These are phyloP conservation scores for Valencia hispanica DNA, from an alignment of 2,797 vertebrate species.

Conservation along the genomic window DNA sequence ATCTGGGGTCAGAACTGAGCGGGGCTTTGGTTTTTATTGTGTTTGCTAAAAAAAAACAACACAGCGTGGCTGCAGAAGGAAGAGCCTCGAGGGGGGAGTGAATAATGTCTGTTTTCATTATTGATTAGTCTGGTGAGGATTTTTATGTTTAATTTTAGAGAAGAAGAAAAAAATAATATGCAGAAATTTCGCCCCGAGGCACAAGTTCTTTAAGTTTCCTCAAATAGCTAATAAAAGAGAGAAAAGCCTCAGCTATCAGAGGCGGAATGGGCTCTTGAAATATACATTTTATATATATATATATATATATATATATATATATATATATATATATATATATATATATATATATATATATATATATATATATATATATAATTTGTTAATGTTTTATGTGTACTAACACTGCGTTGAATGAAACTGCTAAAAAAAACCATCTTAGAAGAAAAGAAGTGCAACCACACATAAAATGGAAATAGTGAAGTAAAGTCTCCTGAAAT, in stretches of 20 bases:
- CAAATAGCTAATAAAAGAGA: conserved; percentile 11
- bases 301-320: no score
- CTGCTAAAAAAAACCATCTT: background rate
- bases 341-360: no score
- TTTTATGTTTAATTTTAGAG: conserved; percentile 21
- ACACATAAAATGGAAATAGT: background rate
- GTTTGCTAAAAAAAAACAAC: conserved; percentile 49
- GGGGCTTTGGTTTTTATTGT: conserved; percentile 29
- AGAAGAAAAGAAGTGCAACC: background rate
- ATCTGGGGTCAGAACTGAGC: conserved; percentile 59
- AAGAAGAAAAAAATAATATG: conserved; percentile 18
- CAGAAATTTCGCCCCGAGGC: background rate
- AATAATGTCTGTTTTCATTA: conserved; percentile 34
- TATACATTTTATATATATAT: background rate
- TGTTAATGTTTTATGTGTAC: background rate
- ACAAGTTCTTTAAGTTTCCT: conserved; percentile 5
- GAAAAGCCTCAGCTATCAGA: background rate
- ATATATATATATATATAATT: conserved; percentile 5
- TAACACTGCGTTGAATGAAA: background rate
- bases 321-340: no score
- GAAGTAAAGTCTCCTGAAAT: background rate
- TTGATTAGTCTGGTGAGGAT: conserved; percentile 16
- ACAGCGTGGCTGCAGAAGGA: conserved; percentile 19
- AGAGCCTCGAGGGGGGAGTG: conserved; percentile 7
- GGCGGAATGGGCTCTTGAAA: background rate